Evolutionary conservation across 2,888 invertebrate genomes (phyloP).

Genomic region (Diarsia rubi): DNA sequence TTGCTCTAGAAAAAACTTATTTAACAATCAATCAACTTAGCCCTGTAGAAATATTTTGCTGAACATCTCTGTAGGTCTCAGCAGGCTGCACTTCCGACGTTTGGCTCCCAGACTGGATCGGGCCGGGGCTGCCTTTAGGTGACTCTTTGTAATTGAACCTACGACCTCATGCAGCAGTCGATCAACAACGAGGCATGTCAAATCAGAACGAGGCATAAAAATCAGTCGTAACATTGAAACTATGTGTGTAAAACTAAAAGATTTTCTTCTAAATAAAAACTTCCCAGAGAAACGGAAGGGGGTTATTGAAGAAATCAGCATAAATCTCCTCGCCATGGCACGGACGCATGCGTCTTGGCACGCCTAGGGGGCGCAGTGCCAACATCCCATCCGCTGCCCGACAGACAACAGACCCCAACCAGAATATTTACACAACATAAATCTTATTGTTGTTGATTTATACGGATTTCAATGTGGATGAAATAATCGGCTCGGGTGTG

Average conservation of each 20-base stretch:
- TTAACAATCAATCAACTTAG: no score
- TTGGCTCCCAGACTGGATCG: no score
- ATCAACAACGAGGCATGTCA: no score
- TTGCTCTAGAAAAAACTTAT: neutral
- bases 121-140: no score
- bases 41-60: neutral
- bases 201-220: neutral
- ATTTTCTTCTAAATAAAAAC: constrained; percentile 28
- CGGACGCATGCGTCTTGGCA: constrained; percentile 62
- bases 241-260: neutral
- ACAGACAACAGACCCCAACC: constrained; percentile 53
- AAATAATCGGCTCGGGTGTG: neutral
- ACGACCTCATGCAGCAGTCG: no score
- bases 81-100: no score
- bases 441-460: constrained; percentile 54
- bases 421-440: constrained; percentile 54
- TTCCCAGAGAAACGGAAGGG: constrained; percentile 45
- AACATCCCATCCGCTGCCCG: constrained; percentile 61
- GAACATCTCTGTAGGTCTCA: neutral
- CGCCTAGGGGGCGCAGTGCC: constrained; percentile 57
- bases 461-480: constrained; percentile 29
- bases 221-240: neutral
- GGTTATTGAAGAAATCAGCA: constrained; percentile 68
- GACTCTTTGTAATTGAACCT: no score
- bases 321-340: constrained; percentile 62